Base-by-base conservation (phyloP, 2,888 invertebrate genomes). In the Chloroclysta siterata region DNA sequence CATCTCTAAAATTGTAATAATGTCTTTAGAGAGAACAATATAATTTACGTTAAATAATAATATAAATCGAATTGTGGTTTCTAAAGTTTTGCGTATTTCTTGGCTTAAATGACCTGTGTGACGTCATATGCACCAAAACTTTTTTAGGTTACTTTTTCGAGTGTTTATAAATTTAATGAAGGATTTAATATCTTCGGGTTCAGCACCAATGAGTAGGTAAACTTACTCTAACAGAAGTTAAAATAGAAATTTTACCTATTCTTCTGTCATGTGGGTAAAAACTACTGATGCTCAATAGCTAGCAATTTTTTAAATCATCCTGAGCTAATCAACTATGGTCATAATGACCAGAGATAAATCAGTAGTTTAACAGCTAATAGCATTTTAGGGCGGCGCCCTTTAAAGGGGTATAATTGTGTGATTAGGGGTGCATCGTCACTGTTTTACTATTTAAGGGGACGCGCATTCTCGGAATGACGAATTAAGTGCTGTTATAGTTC, bases 291-390 rank as follows among this genome's bases (percentile, higher is more conserved):
- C 36, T 39, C 11, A 39, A 39, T 39, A 39, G 36, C 36, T 29
- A 47, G 28, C 46, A 36, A 33, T 51, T 54, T 51, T 66, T 60
- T 44, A 65, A 61, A 70, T 70, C 73, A 81, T 75, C 81, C 82
- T 79, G 82, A 76, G 76, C 84, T 83, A 88, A 90, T 89, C 84
- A 84, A 78, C 84, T 79, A 81, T 76, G 80, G 73, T 69, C 73
- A 72, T 87, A 89, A 90, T 87, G 88, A 89, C 81, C 80, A 69
- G 76, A 83, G 85, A 90, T 90, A 90, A 90, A 90, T 91, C 88
- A 87, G 83, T 81, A 78, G 85, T 83, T 79, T 77, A 86, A 77
- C 74, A 78, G 81, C 81, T 89, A 89, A 89, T 88, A 82, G 85
- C 81, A 68, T 81, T 80, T 80, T 71, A 73, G 83, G 87, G 87